Conservation (phyloP, 2,113 vertebrate genomes). For the Tachysurus fulvidraco region DNA sequence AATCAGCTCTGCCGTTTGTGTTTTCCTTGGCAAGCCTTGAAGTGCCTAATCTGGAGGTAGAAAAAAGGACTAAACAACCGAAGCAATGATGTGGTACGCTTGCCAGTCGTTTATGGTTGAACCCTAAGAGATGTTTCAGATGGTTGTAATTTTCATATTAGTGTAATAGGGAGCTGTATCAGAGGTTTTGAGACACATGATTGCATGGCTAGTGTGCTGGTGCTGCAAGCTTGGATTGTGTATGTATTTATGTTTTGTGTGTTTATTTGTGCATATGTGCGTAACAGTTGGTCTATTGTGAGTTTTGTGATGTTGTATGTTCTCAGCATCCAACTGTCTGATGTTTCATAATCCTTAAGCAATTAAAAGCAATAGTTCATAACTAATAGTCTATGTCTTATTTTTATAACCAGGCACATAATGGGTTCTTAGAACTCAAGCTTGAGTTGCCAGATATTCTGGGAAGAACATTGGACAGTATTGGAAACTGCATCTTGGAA, state of each 20-base stretch:
- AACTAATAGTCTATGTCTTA: not conserved
- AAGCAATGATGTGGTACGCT: conserved; percentile 57
- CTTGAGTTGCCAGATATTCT: not conserved
- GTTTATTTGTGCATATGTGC: not conserved
- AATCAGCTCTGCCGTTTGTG: conserved; percentile 65
- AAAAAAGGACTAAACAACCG: conserved; percentile 41
- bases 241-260: conserved; percentile 9
- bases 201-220: conserved; percentile 23
- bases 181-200: conserved; percentile 62
- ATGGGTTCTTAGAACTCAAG: not conserved
- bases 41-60: conserved; percentile 61
- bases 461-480: not conserved
- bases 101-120: conserved; percentile 67
- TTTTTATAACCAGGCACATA: not conserved
- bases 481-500: not conserved
- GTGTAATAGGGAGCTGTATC: conserved; percentile 64
- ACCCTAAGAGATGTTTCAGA: conserved; percentile 71
- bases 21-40: conserved; percentile 73
- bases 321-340: not conserved
- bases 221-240: not conserved
- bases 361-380: not conserved
- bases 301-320: conserved; percentile 22
- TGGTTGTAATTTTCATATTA: conserved; percentile 77
- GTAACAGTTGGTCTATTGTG: not conserved
- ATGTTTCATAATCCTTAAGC: not conserved